Evolutionary conservation across 1,140 invertebrate species (phyloP).

Genomic region (Uloborus diversus): DNA sequence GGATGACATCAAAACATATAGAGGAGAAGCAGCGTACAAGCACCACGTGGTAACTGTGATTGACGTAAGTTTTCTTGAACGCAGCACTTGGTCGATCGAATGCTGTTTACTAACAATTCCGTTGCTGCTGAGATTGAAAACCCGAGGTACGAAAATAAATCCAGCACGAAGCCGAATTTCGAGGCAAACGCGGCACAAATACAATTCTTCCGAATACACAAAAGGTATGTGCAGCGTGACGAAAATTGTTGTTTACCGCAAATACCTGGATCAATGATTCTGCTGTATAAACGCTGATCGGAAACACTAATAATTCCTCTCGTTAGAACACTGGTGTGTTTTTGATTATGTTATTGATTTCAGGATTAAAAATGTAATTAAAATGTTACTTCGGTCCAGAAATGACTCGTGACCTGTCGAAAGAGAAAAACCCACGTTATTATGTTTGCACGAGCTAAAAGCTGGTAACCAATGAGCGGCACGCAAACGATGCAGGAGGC

Average conservation of each 20-base stretch:
- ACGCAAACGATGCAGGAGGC: slow-evolving; percentile 36
- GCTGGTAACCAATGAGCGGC: slow-evolving; percentile 13
- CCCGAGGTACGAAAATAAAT: neutral
- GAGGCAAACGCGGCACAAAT: neutral
- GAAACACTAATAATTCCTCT: neutral
- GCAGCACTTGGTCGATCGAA: slow-evolving; percentile 39
- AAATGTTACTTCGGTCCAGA: neutral
- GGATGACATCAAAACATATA: slow-evolving; percentile 65
- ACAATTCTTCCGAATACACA: slow-evolving; percentile 1
- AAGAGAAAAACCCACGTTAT: slow-evolving; percentile 51
- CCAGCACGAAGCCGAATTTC: neutral
- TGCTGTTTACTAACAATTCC: slow-evolving; percentile 41
- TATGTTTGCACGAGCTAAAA: slow-evolving; percentile 48
- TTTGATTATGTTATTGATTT: too few relatives aligned
- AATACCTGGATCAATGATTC: slow-evolving; percentile 51
- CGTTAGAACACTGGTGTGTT: neutral
- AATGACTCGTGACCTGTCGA: slow-evolving; percentile 48
- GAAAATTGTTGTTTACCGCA: slow-evolving; percentile 48
- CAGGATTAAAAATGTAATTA: neutral
- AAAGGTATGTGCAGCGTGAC: slow-evolving; percentile 48
- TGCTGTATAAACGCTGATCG: neutral
- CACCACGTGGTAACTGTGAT: slow-evolving; percentile 63
- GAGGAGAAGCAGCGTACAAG: slow-evolving; percentile 58
- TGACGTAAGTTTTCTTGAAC: slow-evolving; percentile 47
- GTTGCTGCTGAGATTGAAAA: neutral